These are phyloP conservation scores for Oceanodroma tethys DNA, from an alignment of 2,113 vertebrate species.

Conservation along the genomic window DNA sequence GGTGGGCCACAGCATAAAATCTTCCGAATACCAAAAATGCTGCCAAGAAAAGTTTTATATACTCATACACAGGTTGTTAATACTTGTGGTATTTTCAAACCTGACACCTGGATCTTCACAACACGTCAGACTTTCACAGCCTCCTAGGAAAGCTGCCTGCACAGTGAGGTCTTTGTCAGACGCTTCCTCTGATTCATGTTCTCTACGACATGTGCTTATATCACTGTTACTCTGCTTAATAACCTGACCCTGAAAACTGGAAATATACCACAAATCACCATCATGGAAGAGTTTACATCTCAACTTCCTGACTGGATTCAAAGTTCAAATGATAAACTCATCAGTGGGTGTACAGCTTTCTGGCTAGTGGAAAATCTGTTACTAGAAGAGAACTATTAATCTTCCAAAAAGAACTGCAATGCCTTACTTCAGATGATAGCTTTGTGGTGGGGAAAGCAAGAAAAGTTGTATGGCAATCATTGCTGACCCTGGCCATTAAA, in stretches of 20 bases:
- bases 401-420: background rate
- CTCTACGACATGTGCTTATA: constrained; percentile 21
- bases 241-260: constrained; percentile 62
- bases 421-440: background rate
- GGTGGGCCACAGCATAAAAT: background rate
- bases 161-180: constrained; percentile 39
- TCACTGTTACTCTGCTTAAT: constrained; percentile 33
- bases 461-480: background rate
- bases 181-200: constrained; percentile 35
- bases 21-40: background rate
- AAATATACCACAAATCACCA: constrained; percentile 56
- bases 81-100: constrained; percentile 2
- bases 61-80: background rate
- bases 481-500: background rate
- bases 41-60: background rate
- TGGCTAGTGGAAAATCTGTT: constrained; percentile 34
- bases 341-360: constrained; percentile 30
- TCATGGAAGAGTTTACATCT: constrained; percentile 6
- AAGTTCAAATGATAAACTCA: constrained; percentile 67
- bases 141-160: background rate
- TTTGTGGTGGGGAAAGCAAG: background rate
- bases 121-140: constrained; percentile 18
- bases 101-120: background rate
- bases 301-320: constrained; percentile 41
- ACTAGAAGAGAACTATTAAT: constrained; percentile 43